Conservation (phyloP, 2,797 vertebrate genomes). For the Ceryle rudis region DNA sequence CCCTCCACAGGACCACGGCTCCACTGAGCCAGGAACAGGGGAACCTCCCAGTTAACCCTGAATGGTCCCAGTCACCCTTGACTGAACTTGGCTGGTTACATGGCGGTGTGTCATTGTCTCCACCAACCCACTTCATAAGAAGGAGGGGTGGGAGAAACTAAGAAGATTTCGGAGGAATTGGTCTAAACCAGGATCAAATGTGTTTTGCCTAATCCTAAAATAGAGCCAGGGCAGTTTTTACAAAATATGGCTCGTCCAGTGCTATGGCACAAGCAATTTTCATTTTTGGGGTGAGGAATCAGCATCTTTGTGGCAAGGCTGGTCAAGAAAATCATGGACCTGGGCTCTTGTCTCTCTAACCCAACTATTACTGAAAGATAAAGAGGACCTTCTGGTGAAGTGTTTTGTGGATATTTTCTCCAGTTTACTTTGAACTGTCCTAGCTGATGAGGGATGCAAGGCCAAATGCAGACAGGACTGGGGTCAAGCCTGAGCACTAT, state of each 20-base stretch:
- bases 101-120: accelerated
- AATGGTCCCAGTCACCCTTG: background rate
- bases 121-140: background rate
- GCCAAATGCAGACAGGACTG: background rate
- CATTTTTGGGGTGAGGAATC: background rate
- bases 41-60: background rate
- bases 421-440: background rate
- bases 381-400: background rate
- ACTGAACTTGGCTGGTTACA: accelerated
- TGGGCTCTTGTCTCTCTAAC: background rate
- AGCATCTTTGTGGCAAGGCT: background rate
- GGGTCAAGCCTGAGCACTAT: background rate
- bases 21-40: background rate
- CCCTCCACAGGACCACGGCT: background rate
- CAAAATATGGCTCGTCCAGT: accelerated
- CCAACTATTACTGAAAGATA: background rate
- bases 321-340: background rate
- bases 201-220: background rate
- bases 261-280: background rate
- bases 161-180: background rate
- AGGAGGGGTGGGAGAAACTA: background rate
- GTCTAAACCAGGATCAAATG: background rate
- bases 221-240: background rate
- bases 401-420: background rate
- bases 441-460: background rate